A percentile compares a stretch with the other conserved stretches of the same genome.
These are phyloP conservation scores for Tursiops truncatus DNA, from an alignment of 2,113 vertebrate species.

Conservation along the genomic window DNA sequence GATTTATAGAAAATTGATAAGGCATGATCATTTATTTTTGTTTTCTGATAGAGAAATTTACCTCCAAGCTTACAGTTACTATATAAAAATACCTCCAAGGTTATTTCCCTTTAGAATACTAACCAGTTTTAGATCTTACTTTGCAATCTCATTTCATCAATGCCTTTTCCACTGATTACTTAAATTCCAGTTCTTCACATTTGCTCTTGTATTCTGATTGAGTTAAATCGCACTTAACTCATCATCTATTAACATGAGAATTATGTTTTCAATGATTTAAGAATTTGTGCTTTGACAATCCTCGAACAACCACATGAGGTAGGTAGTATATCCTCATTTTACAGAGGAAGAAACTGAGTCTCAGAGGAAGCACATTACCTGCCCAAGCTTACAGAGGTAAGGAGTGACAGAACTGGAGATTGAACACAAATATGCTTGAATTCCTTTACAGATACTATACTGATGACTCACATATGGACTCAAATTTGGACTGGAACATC, in stretches of 20 bases:
- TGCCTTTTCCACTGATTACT: background rate
- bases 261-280: background rate
- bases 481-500: background rate
- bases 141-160: background rate
- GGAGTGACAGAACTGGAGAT: background rate
- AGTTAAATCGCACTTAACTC: background rate
- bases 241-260: background rate
- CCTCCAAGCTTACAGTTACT: background rate
- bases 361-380: background rate
- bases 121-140: background rate
- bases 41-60: constrained; percentile 15
- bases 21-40: background rate
- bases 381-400: background rate
- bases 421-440: background rate
- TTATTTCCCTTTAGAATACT: background rate
- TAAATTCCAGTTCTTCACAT: background rate
- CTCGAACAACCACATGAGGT: constrained; percentile 49
- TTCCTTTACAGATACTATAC: background rate
- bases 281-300: constrained; percentile 2
- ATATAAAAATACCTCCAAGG: background rate
- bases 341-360: constrained; percentile 42
- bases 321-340: constrained; percentile 19
- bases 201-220: background rate
- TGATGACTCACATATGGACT: background rate
- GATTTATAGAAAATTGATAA: constrained; percentile 35